Percentiles rank a stretch among this genome's conserved stretches.
phyloP scores from a whole-genome alignment of 2,888 invertebrate species.

The Cremastinae sp. region DNA sequence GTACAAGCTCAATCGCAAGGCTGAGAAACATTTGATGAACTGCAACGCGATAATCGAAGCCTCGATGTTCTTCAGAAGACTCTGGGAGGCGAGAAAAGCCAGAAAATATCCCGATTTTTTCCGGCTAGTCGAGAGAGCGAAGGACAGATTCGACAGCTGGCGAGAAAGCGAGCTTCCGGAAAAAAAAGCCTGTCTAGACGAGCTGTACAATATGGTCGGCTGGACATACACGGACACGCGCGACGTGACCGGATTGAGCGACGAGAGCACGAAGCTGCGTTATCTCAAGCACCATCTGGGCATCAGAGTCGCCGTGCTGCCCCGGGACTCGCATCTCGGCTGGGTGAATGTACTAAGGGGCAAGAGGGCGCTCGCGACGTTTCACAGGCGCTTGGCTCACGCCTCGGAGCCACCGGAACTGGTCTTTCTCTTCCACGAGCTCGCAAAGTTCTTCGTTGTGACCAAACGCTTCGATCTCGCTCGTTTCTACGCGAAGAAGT shows the following conservation, averaged over 20 bases:
- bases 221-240: slow-evolving; percentile 80
- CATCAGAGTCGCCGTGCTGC: slow-evolving; percentile 65
- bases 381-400: slow-evolving; percentile 70
- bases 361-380: slow-evolving; percentile 63
- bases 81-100: slow-evolving; percentile 73
- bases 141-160: slow-evolving; percentile 79
- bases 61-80: slow-evolving; percentile 74
- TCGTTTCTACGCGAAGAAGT: slow-evolving; percentile 75
- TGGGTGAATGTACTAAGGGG: slow-evolving; percentile 67
- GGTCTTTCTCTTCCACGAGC: slow-evolving; percentile 81
- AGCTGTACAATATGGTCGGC: slow-evolving; percentile 79
- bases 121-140: slow-evolving; percentile 78
- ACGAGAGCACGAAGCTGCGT: slow-evolving; percentile 54
- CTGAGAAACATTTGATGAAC: slow-evolving; percentile 72
- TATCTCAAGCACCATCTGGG: slow-evolving; percentile 73
- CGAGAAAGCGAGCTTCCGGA: slow-evolving; percentile 78
- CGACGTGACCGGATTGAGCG: slow-evolving; percentile 70
- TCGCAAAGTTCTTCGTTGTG: slow-evolving; percentile 79
- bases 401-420: slow-evolving; percentile 78
- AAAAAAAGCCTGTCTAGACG: slow-evolving; percentile 76
- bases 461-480: slow-evolving; percentile 80
- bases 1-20: slow-evolving; percentile 71
- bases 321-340: slow-evolving; percentile 71
- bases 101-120: slow-evolving; percentile 71
- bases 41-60: slow-evolving; percentile 78